Conservation (phyloP, 2,113 vertebrate species). For the Onychostoma macrolepis region DNA sequence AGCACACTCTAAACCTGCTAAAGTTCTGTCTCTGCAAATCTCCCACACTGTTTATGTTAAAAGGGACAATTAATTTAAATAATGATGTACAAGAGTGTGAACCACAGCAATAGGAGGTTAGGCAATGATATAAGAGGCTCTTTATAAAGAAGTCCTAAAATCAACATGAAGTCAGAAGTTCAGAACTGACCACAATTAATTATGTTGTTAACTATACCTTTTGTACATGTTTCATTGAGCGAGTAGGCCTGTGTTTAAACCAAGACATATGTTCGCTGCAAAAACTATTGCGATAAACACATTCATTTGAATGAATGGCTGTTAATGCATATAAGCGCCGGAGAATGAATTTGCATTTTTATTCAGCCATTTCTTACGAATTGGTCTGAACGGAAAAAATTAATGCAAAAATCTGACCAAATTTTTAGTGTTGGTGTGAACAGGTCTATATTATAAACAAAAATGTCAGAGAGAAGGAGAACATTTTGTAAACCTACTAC, state of each 20-base stretch:
- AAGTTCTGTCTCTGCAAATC: not conserved
- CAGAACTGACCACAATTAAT: no score
- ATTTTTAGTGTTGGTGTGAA: not conserved
- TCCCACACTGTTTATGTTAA: not conserved
- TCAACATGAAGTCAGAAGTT: no score
- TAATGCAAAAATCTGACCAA: not conserved
- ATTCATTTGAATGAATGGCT: not conserved
- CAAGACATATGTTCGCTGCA: not conserved
- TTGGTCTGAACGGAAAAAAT: not conserved
- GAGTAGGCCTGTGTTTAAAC: not conserved
- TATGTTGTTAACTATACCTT: no score
- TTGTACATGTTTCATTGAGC: no score
- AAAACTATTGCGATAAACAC: not conserved
- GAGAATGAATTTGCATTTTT: no score
- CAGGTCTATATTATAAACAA: no score
- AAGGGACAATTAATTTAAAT: not conserved
- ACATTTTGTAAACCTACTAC: not conserved
- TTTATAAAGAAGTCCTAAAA: no score
- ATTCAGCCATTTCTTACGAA: no score
- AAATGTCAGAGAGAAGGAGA: not conserved
- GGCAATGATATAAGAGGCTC: not conserved
- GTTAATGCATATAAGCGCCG: no score
- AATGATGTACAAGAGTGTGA: not conserved
- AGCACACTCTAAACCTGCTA: not conserved
- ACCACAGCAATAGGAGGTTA: not conserved